These are phyloP conservation scores for Heterodera carotae DNA, from an alignment of 1,140 invertebrate genomes.

Conservation along the genomic window DNA sequence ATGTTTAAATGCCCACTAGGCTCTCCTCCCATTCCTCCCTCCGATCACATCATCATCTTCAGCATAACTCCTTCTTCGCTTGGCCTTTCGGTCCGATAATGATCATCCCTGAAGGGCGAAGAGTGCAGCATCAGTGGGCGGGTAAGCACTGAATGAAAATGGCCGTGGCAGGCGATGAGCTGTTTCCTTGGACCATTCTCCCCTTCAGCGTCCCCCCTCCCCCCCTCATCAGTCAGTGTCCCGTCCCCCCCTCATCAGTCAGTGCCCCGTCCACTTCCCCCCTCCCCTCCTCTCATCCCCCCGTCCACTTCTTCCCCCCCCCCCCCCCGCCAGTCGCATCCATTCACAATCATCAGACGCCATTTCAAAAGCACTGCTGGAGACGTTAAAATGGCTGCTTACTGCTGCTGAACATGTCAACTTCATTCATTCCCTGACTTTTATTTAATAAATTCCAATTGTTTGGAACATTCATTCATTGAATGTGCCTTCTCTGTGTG, in stretches of 20 bases:
- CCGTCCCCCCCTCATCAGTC: neutral
- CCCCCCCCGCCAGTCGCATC: too few species aligned
- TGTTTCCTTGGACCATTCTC: too few species aligned
- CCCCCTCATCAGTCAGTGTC: neutral
- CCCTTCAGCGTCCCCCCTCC: neutral
- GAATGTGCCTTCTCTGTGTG: neutral
- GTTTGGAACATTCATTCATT: too few species aligned
- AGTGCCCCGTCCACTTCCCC: too few species aligned
- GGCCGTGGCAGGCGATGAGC: neutral
- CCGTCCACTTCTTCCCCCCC: too few species aligned
- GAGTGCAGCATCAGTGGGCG: neutral
- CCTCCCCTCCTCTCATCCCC: neutral
- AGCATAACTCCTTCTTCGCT: neutral
- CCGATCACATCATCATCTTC: neutral
- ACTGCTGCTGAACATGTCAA: too few species aligned
- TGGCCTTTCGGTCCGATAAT: slow-evolving; percentile 8
- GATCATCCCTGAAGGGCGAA: slow-evolving; percentile 1
- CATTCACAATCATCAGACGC: neutral
- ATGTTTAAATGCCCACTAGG: neutral
- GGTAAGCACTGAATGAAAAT: neutral
- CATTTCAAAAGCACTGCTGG: neutral
- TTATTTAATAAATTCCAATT: too few species aligned
- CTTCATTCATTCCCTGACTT: too few species aligned
- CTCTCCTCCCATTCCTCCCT: neutral
- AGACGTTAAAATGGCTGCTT: neutral